Evolutionary conservation across 2,888 invertebrate species (phyloP), one percentile per base, ranked within the genome.

Genomic region (Eilema griseolum): DNA sequence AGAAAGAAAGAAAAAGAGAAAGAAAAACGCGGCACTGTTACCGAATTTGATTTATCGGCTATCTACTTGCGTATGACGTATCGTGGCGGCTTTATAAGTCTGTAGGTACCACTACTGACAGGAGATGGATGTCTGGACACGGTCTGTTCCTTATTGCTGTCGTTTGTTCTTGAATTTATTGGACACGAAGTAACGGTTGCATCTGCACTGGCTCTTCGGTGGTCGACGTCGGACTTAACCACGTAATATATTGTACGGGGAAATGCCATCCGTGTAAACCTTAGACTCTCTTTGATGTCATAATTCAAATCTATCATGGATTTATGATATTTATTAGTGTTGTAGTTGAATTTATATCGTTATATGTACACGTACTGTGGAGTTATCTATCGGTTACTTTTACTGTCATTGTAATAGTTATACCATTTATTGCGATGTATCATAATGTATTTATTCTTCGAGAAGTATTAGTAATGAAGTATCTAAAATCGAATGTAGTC

Each of bases 91-190:
- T 87, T 87, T 89, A 83, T 86, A 84, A 86, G 86, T 70, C 80
- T 75, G 77, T 52, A 52, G 52, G 52, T 79, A 75, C 80, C 81
- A 75, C 73, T 84, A 79, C 85, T 89, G 93, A 94, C 92, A 90
- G 86, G 86, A 90, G 93, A 94, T 92, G 90, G 92, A 94, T 93
- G 92, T 88, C 86, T 87, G 84, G 86, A 87, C 84, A 80, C 83
- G 79, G 82, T 82, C 77, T 85, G 90, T 93, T 90, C 91, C 92
- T 92, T 90, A 91, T 91, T 89, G 91, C 91, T 88, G 92, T 92
- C 91, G 91, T 91, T 94, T 92, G 90, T 91, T 90, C 89, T 89
- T 89, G 87, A 90, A 92, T 94, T 93, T 94, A 94, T 94, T 92
- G 91, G 90, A 90, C 92, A 93, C 93, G 93, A 92, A 91, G 88